These are phyloP conservation scores for Chesias legatella DNA, from an alignment of 2,888 invertebrate species.

Conservation along the genomic window DNA sequence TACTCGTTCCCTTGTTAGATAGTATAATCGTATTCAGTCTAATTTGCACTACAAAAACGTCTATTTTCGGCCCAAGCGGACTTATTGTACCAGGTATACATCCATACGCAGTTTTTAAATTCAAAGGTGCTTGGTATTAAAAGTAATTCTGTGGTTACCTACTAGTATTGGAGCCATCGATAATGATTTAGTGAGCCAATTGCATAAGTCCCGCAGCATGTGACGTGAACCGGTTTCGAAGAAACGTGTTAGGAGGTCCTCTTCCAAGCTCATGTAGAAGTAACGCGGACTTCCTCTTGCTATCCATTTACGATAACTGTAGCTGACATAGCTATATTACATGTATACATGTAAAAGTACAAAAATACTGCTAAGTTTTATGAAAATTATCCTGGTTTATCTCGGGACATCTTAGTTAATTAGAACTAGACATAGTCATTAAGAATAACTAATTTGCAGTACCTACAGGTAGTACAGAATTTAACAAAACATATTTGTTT, in stretches of 20 bases:
- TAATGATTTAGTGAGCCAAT: conserved; percentile 51
- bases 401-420: too few relatives aligned
- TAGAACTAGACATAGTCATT: too few relatives aligned
- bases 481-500: too few relatives aligned
- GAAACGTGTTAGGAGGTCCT: conserved; percentile 77
- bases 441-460: too few relatives aligned
- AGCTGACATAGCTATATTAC: not conserved
- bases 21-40: conserved; percentile 1
- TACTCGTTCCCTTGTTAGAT: too few relatives aligned
- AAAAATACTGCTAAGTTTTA: too few relatives aligned
- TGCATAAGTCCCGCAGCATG: conserved; percentile 67
- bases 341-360: too few relatives aligned
- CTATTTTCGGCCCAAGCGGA: conserved; percentile 3
- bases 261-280: conserved; percentile 32
- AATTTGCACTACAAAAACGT: conserved; percentile 11
- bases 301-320: conserved; percentile 6
- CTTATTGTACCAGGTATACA: conserved; percentile 1
- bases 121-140: conserved; percentile 2
- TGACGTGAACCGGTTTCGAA: conserved; percentile 71
- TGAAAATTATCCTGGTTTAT: too few relatives aligned
- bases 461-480: too few relatives aligned
- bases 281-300: conserved; percentile 23
- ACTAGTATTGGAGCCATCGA: conserved; percentile 34
- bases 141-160: not conserved
- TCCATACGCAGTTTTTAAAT: conserved; percentile 1